Evolutionary conservation across 2,888 invertebrate species (phyloP).

Genomic region (Lasioglossum morio): DNA sequence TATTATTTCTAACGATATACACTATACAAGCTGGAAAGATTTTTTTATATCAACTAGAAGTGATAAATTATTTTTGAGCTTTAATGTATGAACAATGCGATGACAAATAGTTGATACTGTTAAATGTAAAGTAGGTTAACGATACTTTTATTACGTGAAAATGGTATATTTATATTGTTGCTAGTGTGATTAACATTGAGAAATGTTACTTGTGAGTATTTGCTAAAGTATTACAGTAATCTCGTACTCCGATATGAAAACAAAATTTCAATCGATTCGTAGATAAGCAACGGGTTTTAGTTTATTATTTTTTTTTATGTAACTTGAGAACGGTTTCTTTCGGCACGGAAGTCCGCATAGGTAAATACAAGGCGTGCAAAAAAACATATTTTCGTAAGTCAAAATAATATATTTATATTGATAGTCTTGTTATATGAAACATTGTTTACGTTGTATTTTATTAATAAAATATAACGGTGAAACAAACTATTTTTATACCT

Average conservation of each 20-base stretch:
- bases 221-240: background rate
- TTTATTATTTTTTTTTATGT: slow-evolving; percentile 1
- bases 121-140: slow-evolving; percentile 11
- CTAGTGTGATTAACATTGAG: background rate
- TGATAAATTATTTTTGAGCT: background rate
- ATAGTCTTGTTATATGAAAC: slow-evolving; percentile 30
- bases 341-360: background rate
- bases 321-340: background rate
- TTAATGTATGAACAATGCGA: background rate
- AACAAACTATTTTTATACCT: background rate
- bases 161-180: slow-evolving; percentile 25
- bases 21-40: background rate
- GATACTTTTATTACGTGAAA: slow-evolving; percentile 24
- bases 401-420: slow-evolving; percentile 37
- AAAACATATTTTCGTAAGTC: slow-evolving; percentile 40
- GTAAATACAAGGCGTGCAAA: background rate
- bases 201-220: slow-evolving; percentile 5
- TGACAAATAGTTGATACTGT: background rate
- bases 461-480: slow-evolving; percentile 3
- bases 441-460: slow-evolving; percentile 11
- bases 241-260: background rate
- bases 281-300: background rate
- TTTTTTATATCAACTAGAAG: background rate
- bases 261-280: background rate
- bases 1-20: background rate